These are phyloP conservation scores for Haliaeetus leucogaster DNA, from an alignment of 2,113 vertebrate species.

Conservation along the genomic window DNA sequence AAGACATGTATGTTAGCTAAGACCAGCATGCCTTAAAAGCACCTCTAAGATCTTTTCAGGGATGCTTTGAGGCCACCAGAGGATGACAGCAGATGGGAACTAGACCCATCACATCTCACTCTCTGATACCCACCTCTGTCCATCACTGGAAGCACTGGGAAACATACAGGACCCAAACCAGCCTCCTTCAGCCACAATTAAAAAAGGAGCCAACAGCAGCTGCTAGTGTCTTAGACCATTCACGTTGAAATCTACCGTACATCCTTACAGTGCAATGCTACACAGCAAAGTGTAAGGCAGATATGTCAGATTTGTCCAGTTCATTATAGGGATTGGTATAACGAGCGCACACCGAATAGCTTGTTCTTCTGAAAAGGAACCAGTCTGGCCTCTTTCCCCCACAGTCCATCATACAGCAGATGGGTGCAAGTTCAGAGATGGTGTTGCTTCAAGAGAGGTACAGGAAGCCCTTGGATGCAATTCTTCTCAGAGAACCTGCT, in stretches of 20 bases:
- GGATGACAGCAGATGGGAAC: background rate
- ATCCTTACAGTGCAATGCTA: background rate
- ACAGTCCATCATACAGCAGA: background rate
- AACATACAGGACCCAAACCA: background rate
- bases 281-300: background rate
- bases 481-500: conserved; percentile 87
- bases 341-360: background rate
- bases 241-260: background rate
- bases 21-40: background rate
- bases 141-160: background rate
- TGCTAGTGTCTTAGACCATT: background rate
- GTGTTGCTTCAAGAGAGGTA: background rate
- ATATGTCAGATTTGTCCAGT: fast-evolving
- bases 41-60: background rate
- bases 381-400: background rate
- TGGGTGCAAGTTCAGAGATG: fast-evolving
- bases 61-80: background rate
- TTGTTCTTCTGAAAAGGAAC: background rate
- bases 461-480: background rate
- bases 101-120: background rate
- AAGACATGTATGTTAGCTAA: background rate
- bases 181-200: background rate
- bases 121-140: background rate
- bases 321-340: background rate
- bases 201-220: background rate